Evolutionary conservation across 2,113 vertebrate genomes (phyloP).

Genomic region (Cricetomys ansorgei): DNA sequence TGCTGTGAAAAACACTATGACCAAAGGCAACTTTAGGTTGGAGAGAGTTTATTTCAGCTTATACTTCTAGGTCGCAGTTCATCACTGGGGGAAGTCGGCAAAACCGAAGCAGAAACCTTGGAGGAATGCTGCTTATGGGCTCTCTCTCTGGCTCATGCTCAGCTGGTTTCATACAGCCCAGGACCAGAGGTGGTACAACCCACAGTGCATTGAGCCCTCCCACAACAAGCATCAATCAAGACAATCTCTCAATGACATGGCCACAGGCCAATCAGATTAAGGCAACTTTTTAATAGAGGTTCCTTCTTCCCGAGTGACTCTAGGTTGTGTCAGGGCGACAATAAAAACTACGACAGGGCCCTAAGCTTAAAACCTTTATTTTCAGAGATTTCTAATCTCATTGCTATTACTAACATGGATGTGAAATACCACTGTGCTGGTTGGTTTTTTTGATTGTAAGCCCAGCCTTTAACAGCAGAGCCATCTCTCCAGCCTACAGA

Average conservation of each 20-base stretch:
- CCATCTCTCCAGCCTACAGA: neutral
- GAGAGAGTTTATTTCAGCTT: neutral
- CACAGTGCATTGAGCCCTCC: neutral
- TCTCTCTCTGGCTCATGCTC: neutral
- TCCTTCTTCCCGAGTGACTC: neutral
- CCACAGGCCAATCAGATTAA: neutral
- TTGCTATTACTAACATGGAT: neutral
- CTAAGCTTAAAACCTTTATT: slow-evolving; percentile 33
- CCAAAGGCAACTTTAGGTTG: neutral
- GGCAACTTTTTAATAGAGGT: too few relatives aligned
- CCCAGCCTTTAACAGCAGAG: neutral
- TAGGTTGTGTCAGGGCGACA: too few relatives aligned
- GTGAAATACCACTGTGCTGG: neutral
- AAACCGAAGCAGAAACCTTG: neutral
- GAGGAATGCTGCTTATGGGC: neutral
- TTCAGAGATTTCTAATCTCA: neutral
- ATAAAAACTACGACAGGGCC: neutral
- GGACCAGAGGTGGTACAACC: neutral
- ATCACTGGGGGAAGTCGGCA: neutral
- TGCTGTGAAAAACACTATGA: neutral
- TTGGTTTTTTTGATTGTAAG: neutral
- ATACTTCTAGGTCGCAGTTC: neutral
- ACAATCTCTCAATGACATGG: neutral
- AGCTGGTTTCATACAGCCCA: neutral
- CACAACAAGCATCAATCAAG: neutral